These are phyloP conservation scores for Zaprionus lineosus DNA, from an alignment of 2,888 invertebrate species.

Conservation along the genomic window DNA sequence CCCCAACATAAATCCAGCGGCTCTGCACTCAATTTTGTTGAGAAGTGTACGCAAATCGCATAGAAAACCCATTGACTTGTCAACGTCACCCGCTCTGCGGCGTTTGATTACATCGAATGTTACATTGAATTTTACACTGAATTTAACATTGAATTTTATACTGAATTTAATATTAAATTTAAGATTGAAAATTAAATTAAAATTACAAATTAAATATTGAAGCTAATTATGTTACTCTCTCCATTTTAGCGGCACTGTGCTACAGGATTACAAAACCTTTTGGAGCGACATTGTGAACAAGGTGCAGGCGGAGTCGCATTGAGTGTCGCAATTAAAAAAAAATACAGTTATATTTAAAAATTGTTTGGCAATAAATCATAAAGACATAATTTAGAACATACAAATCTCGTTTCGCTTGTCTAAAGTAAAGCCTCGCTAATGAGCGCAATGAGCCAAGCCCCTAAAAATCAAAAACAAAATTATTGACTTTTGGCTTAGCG, in stretches of 20 bases:
- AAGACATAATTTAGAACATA: constrained; percentile 46
- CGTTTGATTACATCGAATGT: no score
- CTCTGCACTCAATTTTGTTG: no score
- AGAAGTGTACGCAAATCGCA: neutral
- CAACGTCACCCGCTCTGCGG: no score
- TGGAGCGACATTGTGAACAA: constrained; percentile 88
- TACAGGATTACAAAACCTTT: constrained; percentile 89
- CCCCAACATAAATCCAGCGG: neutral
- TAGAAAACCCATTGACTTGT: constrained; percentile 14
- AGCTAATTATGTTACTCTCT: constrained; percentile 5
- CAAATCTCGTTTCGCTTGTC: constrained; percentile 25
- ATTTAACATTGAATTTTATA: neutral
- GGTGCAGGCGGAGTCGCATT: constrained; percentile 68
- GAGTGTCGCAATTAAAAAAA: neutral
- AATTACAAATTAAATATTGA: neutral
- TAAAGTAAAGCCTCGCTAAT: constrained; percentile 22
- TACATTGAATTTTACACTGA: neutral
- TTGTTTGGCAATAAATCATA: constrained; percentile 55
- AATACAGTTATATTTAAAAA: constrained; percentile 27
- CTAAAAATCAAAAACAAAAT: constrained; percentile 48
- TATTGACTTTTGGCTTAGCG: constrained; percentile 54
- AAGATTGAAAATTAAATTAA: no score
- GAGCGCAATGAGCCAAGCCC: constrained; percentile 26
- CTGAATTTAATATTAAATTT: neutral
- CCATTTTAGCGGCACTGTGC: constrained; percentile 88